Conservation (phyloP, 2,797 vertebrate genomes). For the Anguilla pacifica region DNA sequence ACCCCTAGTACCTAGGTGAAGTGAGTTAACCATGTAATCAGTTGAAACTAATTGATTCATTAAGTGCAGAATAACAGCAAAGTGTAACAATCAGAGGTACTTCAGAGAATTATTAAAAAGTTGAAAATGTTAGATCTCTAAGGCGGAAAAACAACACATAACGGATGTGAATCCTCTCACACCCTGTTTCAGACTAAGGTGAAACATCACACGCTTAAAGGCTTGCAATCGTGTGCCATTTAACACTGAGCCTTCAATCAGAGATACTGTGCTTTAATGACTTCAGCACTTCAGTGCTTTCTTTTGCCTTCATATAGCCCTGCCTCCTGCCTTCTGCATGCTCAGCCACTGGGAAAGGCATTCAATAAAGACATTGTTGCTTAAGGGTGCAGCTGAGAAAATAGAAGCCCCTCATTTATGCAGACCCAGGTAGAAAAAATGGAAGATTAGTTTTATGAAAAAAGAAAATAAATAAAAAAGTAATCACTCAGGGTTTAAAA, state of each 20-base stretch:
- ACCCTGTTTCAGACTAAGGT: neutral
- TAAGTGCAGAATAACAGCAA: no score
- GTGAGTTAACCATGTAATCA: no score
- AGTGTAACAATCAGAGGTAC: no score
- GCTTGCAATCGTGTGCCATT: neutral
- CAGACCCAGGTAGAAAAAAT: neutral
- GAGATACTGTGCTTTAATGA: neutral
- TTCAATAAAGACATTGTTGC: neutral
- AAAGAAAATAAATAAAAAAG: neutral
- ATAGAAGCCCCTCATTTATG: neutral
- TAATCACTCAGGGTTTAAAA: conserved; percentile 17
- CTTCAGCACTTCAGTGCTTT: neutral
- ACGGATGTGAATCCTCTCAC: neutral
- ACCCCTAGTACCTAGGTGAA: no score
- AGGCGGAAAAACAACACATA: no score
- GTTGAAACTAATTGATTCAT: no score
- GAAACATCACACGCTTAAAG: neutral
- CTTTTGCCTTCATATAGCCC: neutral
- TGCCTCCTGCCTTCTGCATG: neutral
- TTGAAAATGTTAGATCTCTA: no score
- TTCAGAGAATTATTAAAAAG: no score
- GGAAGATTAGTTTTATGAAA: neutral
- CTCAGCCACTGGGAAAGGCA: neutral
- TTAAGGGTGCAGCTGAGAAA: neutral
- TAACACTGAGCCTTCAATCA: neutral